Base-by-base conservation (phyloP, 1,140 invertebrate genomes). In the Pseudomyrmex concolor region DNA sequence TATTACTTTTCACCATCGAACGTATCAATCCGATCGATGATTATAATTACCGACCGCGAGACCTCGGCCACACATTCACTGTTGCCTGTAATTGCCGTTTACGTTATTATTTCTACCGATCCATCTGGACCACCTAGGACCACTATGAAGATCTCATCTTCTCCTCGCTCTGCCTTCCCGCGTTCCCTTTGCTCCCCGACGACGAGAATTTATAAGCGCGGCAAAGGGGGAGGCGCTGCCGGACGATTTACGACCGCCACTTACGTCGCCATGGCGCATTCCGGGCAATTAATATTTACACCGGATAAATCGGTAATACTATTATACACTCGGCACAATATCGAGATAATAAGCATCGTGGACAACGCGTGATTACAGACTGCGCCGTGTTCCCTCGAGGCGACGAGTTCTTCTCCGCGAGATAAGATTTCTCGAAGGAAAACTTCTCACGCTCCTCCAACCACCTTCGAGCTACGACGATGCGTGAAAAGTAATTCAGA, bases 231-330 rank as follows among this genome's bases (percentile, higher is more conserved):
- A 71, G 78, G 50, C n/a, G 62, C 71, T 59, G 83, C 17, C 48
- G 72, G 63, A 64, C 78, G 76, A 87, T 87, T 87, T 87, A 87
- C 84, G 48, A 80, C 67, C 63, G 50, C 72, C 78, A 85, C 84
- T 87, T 87, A 87, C 72, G 57, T 72, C 59, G 70, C 85, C 55
- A 45, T 59, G 62, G 48, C 54, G 66, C 62, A 85, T 87, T 86
- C 86, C 67, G 68, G 57, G 78, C 73, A 85, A 87, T 87, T 87
- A 87, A 85, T 87, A 87, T 87, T 87, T 87, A 87, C 82, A 72
- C 74, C 70, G 86, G 84, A 87, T 85, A 85, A 84, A 87, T 87
- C 72, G 67, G 77, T 85, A 85, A 87, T 87, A 78, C 84, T 83
- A 85, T 85, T 87, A 85, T 83, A 67, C 76, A 85, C 84, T 83